Evolutionary conservation across 2,797 vertebrate genomes (phyloP), one percentile per base, ranked within the genome.

Genomic region (Enteromius anoplus): DNA sequence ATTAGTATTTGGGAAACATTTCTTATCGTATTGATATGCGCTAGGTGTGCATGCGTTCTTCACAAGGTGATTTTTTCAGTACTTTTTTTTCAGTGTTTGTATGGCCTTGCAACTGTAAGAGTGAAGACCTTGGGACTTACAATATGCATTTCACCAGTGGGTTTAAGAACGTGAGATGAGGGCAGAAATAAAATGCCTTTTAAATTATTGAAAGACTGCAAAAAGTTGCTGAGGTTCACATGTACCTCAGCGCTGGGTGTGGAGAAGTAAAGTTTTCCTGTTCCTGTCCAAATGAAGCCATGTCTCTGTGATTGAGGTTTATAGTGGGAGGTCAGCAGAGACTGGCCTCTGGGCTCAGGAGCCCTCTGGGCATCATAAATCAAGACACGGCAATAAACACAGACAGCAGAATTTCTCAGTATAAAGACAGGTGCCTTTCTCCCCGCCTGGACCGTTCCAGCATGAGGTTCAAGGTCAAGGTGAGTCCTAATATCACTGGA

Each of bases 361-460:
- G 70, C 70, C 86, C 76, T 78, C 32, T 58, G 65, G 88, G 86
- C 77, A 29, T 32, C 70, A 86, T 89, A 88, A 84, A 85, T 89
- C 88, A 88, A 82, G 62, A 65, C 42, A 40, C 66, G 80, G 85
- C 84, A 82, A 88, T 87, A 89, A 89, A 86, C 58, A 81, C 76
- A 65, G 77, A 85, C 77, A 82, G 85, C 79, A 77, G 77, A 66
- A 85, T 86, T 86, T 86, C 79, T 81, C 83, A 84, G 45, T 45
- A 72, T 37, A 78, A 70, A 84, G 84, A 78, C 84, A 86, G 85
- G 84, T 89, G 86, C 65, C 72, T 78, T 73, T 19, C 29, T 8
- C 64, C 42, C 40, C 42, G 76, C 66, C 42, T 37, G 68, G 23
- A 80, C 47, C 47, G 64, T 69, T 83, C 11, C 15, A 75, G 71